phyloP scores from a whole-genome alignment of 2,797 vertebrate genomes.

The Parotocinclus haroldoi region DNA sequence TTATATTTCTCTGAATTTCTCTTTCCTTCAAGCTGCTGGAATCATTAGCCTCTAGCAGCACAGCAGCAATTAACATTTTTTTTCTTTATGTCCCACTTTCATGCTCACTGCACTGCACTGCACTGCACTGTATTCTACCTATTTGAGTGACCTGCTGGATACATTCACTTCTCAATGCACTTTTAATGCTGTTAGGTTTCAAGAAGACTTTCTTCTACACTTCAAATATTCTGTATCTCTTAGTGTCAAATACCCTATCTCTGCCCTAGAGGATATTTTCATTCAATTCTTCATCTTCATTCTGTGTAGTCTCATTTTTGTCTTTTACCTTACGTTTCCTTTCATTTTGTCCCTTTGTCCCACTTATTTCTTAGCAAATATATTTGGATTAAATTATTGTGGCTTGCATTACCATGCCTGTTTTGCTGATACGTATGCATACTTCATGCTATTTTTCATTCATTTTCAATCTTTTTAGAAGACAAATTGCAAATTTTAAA shows the following conservation, averaged over 20 bases:
- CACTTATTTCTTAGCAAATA: slow-evolving; percentile 7
- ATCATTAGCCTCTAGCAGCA: slow-evolving; percentile 28
- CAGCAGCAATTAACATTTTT: slow-evolving; percentile 27
- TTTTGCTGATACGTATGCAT: too few relatives aligned
- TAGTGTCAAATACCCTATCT: slow-evolving; percentile 1
- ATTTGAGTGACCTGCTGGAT: not conserved
- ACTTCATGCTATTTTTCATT: too few relatives aligned
- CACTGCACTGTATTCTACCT: too few relatives aligned
- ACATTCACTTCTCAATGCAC: not conserved
- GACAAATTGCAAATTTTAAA: too few relatives aligned
- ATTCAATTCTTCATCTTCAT: not conserved
- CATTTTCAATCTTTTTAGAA: too few relatives aligned
- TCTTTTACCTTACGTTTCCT: not conserved
- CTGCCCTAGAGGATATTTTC: not conserved
- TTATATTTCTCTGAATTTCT: slow-evolving; percentile 2
- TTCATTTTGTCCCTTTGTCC: not conserved
- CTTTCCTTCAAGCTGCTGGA: slow-evolving; percentile 9
- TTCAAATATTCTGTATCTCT: slow-evolving; percentile 5
- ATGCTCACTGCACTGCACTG: too few relatives aligned
- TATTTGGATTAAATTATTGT: slow-evolving; percentile 3
- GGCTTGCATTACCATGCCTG: too few relatives aligned
- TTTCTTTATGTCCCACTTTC: not conserved
- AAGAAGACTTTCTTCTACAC: not conserved
- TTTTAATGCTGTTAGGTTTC: slow-evolving; percentile 10
- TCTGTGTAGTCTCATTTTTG: not conserved